These are phyloP conservation scores for Drosophila siamana DNA, from an alignment of 2,888 invertebrate species.

Conservation along the genomic window DNA sequence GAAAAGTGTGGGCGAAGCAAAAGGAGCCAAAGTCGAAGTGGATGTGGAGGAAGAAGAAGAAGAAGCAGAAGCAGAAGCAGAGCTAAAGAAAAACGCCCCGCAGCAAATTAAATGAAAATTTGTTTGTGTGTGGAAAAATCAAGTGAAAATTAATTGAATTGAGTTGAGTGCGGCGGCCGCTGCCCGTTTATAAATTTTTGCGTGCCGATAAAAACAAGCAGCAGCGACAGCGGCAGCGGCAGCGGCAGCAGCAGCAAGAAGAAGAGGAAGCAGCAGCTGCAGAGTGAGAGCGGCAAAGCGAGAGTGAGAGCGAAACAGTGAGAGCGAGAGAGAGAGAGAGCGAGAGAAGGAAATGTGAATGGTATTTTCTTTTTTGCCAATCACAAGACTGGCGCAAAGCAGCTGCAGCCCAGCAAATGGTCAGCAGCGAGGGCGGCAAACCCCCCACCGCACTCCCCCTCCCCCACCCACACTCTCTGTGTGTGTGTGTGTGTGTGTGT, in stretches of 20 bases:
- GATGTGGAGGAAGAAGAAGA: too few relatives aligned
- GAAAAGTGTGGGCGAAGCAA: not conserved
- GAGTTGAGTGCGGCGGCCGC: constrained; percentile 80
- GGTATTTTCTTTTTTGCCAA: constrained; percentile 67
- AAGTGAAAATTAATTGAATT: constrained; percentile 85
- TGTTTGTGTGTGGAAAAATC: constrained; percentile 76
- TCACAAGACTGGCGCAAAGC: constrained; percentile 68
- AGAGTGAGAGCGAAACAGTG: not conserved
- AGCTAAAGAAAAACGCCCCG: constrained; percentile 45
- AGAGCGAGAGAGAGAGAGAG: not conserved
- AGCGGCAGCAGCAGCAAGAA: constrained; percentile 2
- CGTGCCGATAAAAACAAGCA: constrained; percentile 45
- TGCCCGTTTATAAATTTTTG: constrained; percentile 75
- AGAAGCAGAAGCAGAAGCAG: constrained; percentile 2
- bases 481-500: constrained; percentile 22
- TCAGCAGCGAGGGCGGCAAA: constrained; percentile 59
- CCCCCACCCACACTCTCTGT: not conserved
- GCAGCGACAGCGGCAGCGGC: constrained; percentile 2
- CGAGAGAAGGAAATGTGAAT: constrained; percentile 17
- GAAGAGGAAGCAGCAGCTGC: not conserved
- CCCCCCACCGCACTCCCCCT: constrained; percentile 2
- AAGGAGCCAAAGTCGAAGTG: too few relatives aligned
- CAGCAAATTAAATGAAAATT: constrained; percentile 78
- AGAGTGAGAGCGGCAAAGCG: constrained; percentile 1
- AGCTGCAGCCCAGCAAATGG: constrained; percentile 61